These are phyloP conservation scores for Eunapius fragilis DNA, from an alignment of 37 sponge, comb jelly and placozoan species.

Conservation along the genomic window DNA sequence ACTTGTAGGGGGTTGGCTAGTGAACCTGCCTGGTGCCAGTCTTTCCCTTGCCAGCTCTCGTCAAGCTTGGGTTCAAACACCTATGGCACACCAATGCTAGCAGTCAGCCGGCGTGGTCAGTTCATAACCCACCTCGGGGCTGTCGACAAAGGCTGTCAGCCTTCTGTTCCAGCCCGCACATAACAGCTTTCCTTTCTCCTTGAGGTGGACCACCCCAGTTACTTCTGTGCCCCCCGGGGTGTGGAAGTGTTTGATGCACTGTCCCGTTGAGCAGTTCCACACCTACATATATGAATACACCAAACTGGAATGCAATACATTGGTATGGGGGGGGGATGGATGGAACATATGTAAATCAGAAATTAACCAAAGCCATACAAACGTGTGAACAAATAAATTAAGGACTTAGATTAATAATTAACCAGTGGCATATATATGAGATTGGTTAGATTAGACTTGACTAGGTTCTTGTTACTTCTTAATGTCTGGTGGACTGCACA, in stretches of 20 bases:
- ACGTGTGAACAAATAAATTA: too few relatives aligned
- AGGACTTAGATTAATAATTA: too few relatives aligned
- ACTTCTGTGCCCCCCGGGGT: constrained; percentile 51
- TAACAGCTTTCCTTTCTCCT: constrained; percentile 70
- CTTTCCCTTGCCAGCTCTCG: constrained; percentile 54
- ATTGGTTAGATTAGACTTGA: too few relatives aligned
- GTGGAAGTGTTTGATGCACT: constrained; percentile 67
- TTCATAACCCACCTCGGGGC: constrained; percentile 35
- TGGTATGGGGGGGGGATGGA: too few relatives aligned
- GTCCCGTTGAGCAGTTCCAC: constrained; percentile 76
- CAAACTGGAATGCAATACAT: too few relatives aligned
- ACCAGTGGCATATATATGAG: too few relatives aligned
- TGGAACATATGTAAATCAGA: too few relatives aligned
- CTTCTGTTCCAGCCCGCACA: constrained; percentile 90
- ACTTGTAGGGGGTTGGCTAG: neutral
- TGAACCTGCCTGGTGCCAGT: constrained; percentile 6
- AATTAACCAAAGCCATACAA: too few relatives aligned
- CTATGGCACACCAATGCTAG: constrained; percentile 41
- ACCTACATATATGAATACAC: too few relatives aligned
- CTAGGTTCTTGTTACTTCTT: too few relatives aligned
- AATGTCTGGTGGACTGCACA: too few relatives aligned
- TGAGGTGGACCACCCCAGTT: constrained; percentile 73
- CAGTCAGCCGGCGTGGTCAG: too few relatives aligned
- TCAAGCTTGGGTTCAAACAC: constrained; percentile 41
- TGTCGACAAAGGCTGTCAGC: constrained; percentile 67